Base-by-base conservation (phyloP, 30 jellyfish, hydroid and myxozoan genomes). In the Cassiopea xamachana region DNA sequence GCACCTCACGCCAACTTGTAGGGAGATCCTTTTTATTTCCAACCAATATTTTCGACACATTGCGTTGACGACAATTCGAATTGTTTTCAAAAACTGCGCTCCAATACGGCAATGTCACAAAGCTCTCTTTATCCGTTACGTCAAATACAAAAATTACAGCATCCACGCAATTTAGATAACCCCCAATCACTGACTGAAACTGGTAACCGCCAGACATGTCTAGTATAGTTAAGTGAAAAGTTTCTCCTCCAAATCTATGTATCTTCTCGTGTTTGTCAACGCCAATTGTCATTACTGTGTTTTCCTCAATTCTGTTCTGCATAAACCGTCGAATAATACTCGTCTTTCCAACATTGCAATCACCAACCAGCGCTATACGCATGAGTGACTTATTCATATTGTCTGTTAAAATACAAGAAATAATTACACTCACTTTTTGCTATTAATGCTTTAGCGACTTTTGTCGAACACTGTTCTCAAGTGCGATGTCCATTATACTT, bases 51-150 rank as follows among this genome's bases (percentile, higher is more conserved):
- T 94, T 94, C 46, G 87, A 88, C 27, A 89, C 67, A 64, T 84
- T 87, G 3, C 89, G 79, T 60, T 73, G 51, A 44, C 39, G 39
- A 27, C 87, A 61, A 2, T 60, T 70, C 5, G 89, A 69, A 73
- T 73, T n/a, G 13, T 81, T 82, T 1, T 75, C 69, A 51, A 81
- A 68, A 14, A 94, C n/a, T 1, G 96, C 18, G 79, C 58, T 90
- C 98, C 98, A 94, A 13, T 70, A 67, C 64, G 98, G 98, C 60
- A 94, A 59, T 6, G 87, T 84, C 8, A 96, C 97, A 90, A 94
- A 94, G 47, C 93, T 89, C 69, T 94, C 98, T 80, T 85, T 84
- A 75, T 94, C 92, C 15, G 96, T 89, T 1, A 94, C 72, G 72
- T 94, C 98, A 67, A 89, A 94, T 72, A 94, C 91, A 60, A 94